Base-by-base conservation (phyloP, 2,888 invertebrate genomes). In the Calephelis perditalis region DNA sequence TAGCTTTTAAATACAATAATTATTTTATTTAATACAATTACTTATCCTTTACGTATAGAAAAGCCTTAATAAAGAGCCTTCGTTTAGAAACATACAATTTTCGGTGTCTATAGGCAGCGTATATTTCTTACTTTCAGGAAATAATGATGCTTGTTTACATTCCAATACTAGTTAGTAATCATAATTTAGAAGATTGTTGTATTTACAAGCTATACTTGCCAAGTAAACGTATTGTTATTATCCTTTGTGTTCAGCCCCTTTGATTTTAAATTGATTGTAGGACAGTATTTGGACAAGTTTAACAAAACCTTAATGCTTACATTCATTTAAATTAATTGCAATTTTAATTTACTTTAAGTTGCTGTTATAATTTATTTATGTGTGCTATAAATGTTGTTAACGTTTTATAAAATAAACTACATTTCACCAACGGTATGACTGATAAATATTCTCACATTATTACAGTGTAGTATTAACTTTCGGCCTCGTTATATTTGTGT, bases 351-450 rank as follows among this genome's bases (percentile, higher is more conserved):
- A 49, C 49, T 9, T 49, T 49, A 15, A 6, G 49, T 49, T 49
- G 49, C 49, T 49, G 26, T 26, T 49, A 49, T 49, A 49, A 49
- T 49, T 49, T 49, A 49, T 26, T 49, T 49, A 35, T 35, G 49
- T 49, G 49, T 26, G 49, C 49, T 49, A 49, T 49, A 15, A 26
- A 49, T 49, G 49, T 49, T 49, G 49, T 49, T 49, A 40, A 40
- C 40, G 4, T 40, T 6, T 40, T 40, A 40, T 40, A 40, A 40
- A 40, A 40, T 40, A 8, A 40, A 40, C 40, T 40, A 40, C 40
- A 40, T 40, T 40, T 40, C 40, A 40, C 40, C 40, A 40, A 40
- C 40, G 40, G 40, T 40, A 40, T 40, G 3, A 6, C 40, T 40
- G 5, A 8, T 8, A 1, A 40, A 40, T 40, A 8, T 40, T 40